Evolutionary conservation across 35 echinoderm and acorn worm genomes (phyloP).

Genomic region (Chiridota heheva): DNA sequence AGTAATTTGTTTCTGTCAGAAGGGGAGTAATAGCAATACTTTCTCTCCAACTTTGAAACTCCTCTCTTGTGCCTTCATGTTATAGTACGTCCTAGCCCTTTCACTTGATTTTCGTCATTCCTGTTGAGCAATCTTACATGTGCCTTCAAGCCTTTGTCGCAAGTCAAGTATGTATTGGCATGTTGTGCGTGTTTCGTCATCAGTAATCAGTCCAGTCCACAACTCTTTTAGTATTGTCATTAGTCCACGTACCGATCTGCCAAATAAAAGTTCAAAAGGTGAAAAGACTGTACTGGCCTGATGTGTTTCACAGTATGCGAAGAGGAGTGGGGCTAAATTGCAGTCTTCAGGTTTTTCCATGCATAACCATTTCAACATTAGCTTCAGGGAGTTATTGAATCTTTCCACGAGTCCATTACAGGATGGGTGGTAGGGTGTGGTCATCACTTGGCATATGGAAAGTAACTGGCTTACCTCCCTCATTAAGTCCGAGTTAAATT

Average conservation of each 20-base stretch:
- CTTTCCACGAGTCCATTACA: slow-evolving; percentile 68
- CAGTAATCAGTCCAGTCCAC: slow-evolving; percentile 21
- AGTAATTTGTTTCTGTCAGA: slow-evolving; percentile 52
- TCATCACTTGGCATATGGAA: slow-evolving; percentile 40
- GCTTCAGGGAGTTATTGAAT: slow-evolving; percentile 48
- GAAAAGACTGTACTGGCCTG: slow-evolving; percentile 58
- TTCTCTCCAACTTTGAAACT: slow-evolving; percentile 31
- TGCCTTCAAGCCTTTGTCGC: slow-evolving; percentile 31
- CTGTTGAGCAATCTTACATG: slow-evolving; percentile 12
- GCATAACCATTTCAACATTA: slow-evolving; percentile 51
- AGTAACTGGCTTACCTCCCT: slow-evolving; percentile 28
- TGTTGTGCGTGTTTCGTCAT: neutral
- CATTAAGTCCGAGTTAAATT: slow-evolving; percentile 28
- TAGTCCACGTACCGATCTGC: slow-evolving; percentile 38
- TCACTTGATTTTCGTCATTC: slow-evolving; percentile 23
- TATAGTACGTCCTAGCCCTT: slow-evolving; percentile 25
- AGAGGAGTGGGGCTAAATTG: slow-evolving; percentile 49
- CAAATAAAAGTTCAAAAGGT: slow-evolving; percentile 58
- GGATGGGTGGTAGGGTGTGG: slow-evolving; percentile 54
- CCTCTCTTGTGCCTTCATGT: slow-evolving; percentile 12
- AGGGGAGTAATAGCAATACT: slow-evolving; percentile 50
- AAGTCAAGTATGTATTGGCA: slow-evolving; percentile 54
- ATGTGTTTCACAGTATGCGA: slow-evolving; percentile 60
- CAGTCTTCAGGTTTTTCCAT: slow-evolving; percentile 51
- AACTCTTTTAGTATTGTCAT: slow-evolving; percentile 34